These are phyloP conservation scores for Dinomys branickii DNA, from an alignment of 2,113 vertebrate genomes.

Conservation along the genomic window DNA sequence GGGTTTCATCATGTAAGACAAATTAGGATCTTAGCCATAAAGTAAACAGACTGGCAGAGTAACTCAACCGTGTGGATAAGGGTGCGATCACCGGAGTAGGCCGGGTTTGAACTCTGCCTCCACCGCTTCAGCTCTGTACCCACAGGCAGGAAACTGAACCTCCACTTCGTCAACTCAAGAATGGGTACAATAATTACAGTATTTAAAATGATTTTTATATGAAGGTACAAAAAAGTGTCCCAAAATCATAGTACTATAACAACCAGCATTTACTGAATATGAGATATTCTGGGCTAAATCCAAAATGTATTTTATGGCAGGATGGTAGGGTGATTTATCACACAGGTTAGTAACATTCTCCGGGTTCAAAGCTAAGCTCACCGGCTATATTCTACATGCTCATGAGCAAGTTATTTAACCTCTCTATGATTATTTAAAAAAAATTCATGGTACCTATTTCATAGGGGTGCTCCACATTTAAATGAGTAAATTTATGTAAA, in stretches of 20 bases:
- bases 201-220: not conserved
- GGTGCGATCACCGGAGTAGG: not conserved
- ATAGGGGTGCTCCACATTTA: not conserved
- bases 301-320: not conserved
- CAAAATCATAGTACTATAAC: not conserved
- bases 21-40: conserved; percentile 11
- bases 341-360: not conserved
- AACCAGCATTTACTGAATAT: not conserved
- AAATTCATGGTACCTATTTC: not conserved
- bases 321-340: not conserved
- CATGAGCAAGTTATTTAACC: not conserved
- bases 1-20: conserved; percentile 65
- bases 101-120: not conserved
- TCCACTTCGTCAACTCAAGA: not conserved
- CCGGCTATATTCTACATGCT: not conserved
- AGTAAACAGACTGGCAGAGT: not conserved
- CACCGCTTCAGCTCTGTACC: not conserved
- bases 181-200: not conserved
- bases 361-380: not conserved
- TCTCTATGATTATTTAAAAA: not conserved
- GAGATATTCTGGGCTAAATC: not conserved
- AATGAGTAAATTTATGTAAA: not conserved
- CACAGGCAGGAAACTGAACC: not conserved
- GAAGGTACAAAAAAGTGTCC: not conserved
- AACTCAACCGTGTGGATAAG: not conserved